Percentiles rank a stretch among this genome's conserved stretches.
Conservation (phyloP, 2,113 vertebrate species). For the Myrmecobius fasciatus region DNA sequence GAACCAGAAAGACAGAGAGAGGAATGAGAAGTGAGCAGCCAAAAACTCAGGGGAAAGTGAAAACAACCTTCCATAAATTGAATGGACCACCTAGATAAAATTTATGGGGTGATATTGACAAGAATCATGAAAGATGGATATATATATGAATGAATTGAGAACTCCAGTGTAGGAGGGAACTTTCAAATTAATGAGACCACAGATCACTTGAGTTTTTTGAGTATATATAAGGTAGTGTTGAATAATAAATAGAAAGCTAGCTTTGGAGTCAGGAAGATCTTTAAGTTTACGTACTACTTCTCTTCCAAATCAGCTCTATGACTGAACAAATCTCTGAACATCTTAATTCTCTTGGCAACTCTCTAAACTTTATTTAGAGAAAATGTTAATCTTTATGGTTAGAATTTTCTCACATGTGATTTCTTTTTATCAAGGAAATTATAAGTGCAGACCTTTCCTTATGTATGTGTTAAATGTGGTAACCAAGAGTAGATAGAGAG, state of each 20-base stretch:
- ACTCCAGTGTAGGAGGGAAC: not conserved
- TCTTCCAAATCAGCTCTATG: not conserved
- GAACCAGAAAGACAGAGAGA: not conserved
- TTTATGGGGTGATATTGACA: not conserved
- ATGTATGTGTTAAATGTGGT: not conserved
- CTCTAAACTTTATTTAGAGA: not conserved
- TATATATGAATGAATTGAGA: not conserved
- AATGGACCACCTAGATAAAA: not conserved
- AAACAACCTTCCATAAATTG: not conserved
- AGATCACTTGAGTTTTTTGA: not conserved
- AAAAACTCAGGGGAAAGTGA: not conserved
- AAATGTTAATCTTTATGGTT: not conserved
- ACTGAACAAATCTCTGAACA: not conserved
- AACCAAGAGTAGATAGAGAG: not conserved
- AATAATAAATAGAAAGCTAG: not conserved
- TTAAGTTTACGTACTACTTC: not conserved
- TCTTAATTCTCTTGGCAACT: not conserved
- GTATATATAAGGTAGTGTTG: not conserved
- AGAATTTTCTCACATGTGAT: not conserved
- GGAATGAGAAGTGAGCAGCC: not conserved
- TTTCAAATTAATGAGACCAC: not conserved
- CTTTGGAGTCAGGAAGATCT: not conserved
- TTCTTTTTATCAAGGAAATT: not conserved
- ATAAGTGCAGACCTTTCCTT: not conserved
- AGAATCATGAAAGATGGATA: not conserved